A percentile compares a stretch with the other conserved stretches of the same genome.
These are phyloP conservation scores for Zosterops hypoxanthus DNA, from an alignment of 2,113 vertebrate species.

Conservation along the genomic window DNA sequence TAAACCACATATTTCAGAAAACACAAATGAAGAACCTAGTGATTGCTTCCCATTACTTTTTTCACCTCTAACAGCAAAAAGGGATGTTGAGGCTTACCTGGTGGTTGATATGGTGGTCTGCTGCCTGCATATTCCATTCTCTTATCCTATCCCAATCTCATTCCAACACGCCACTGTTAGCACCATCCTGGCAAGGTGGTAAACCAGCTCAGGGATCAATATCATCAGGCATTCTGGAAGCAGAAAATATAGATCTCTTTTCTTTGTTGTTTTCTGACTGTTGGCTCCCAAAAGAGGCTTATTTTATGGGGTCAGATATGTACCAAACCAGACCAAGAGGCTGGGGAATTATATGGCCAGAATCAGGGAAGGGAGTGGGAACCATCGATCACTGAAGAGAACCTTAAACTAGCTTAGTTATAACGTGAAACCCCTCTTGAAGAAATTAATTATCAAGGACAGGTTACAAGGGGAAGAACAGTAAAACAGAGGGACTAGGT, in stretches of 20 bases:
- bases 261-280: background rate
- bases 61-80: background rate
- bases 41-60: background rate
- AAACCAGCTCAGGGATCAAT: background rate
- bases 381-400: background rate
- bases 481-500: background rate
- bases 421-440: background rate
- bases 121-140: background rate
- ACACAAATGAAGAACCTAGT: background rate
- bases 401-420: background rate
- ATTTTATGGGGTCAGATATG: background rate
- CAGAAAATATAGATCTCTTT: background rate
- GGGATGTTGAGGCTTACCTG: background rate
- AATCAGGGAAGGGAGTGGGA: background rate
- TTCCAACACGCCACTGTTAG: background rate
- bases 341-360: background rate
- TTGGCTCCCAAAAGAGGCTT: background rate
- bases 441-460: conserved; percentile 36
- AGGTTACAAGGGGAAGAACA: background rate
- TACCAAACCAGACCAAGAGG: background rate
- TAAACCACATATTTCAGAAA: conserved; percentile 2
- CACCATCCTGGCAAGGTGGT: background rate
- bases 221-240: background rate
- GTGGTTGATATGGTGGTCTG: background rate
- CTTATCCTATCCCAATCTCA: background rate